Percentiles rank a stretch among this genome's conserved stretches.
These are phyloP conservation scores for Ditylenchus weischeri DNA, from an alignment of 2,888 invertebrate species.

Conservation along the genomic window DNA sequence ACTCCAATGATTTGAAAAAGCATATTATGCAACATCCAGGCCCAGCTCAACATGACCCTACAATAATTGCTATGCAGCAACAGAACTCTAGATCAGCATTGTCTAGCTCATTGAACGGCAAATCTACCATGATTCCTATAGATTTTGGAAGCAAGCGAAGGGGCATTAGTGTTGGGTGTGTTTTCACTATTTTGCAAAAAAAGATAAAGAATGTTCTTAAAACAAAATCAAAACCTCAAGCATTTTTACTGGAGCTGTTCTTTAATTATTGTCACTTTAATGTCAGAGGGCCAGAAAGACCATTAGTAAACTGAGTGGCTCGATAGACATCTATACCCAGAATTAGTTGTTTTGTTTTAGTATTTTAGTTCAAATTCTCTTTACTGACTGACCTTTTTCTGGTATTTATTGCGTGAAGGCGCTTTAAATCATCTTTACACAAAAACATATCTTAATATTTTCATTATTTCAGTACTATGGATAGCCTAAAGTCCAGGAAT, in stretches of 20 bases:
- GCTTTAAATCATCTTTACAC: too few species aligned
- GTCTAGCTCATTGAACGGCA: not conserved
- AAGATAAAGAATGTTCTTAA: not conserved
- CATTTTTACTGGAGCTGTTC: not conserved
- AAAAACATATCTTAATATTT: not conserved
- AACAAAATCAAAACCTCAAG: not conserved
- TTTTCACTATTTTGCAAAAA: not conserved
- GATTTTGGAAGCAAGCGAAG: conserved; percentile 34
- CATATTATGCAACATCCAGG: conserved; percentile 34
- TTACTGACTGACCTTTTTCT: too few species aligned
- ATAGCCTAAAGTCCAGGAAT: conserved; percentile 15
- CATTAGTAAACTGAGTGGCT: too few species aligned
- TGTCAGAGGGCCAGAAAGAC: too few species aligned
- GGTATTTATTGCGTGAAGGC: too few species aligned
- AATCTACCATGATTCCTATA: conserved; percentile 21
- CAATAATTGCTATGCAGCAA: conserved; percentile 16
- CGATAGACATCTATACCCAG: too few species aligned
- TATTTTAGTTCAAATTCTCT: too few species aligned
- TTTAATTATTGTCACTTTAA: too few species aligned
- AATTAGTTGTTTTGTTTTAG: too few species aligned
- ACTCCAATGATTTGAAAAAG: conserved; percentile 46
- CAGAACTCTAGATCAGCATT: conserved; percentile 3
- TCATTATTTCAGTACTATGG: conserved; percentile 16
- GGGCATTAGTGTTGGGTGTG: conserved; percentile 33
- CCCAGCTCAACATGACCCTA: conserved; percentile 21